phyloP scores from a whole-genome alignment of 2,797 vertebrate genomes.

The Sebastes variabilis region DNA sequence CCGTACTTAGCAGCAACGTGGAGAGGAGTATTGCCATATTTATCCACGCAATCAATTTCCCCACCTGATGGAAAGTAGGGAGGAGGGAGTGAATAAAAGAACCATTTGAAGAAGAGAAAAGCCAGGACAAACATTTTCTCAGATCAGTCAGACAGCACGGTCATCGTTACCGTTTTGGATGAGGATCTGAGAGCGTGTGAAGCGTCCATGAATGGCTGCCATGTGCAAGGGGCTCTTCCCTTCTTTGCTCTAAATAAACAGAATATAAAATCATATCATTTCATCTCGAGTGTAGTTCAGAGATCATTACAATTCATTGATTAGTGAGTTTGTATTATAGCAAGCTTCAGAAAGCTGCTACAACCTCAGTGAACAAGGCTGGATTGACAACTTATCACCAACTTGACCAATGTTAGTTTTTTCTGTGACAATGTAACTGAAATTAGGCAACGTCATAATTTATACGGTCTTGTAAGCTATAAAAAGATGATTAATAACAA shows the following conservation, averaged over 20 bases:
- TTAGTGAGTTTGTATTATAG: not conserved
- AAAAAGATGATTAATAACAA: not conserved
- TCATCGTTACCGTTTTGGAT: constrained; percentile 91
- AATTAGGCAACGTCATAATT: not conserved
- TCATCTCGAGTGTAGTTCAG: not conserved
- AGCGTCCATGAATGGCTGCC: constrained; percentile 96
- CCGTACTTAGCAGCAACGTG: constrained; percentile 98
- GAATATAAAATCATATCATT: not conserved
- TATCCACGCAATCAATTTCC: constrained; percentile 96
- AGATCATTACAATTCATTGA: not conserved
- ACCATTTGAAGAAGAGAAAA: not conserved
- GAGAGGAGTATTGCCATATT: constrained; percentile 96
- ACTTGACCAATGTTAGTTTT: not conserved
- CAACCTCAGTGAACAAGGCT: not conserved
- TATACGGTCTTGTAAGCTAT: not conserved
- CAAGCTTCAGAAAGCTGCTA: not conserved
- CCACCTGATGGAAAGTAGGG: constrained; percentile 83
- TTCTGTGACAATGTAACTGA: not conserved
- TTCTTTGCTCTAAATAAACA: constrained; percentile 88
- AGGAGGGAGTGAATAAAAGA: constrained; percentile 9
- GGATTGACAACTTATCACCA: not conserved
- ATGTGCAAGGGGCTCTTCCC: constrained; percentile 98
- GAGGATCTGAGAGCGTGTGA: constrained; percentile 97
- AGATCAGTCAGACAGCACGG: not conserved
- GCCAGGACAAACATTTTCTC: not conserved